A percentile compares a stretch with the other conserved stretches of the same genome.
These are phyloP conservation scores for Drymonia ruficornis DNA, from an alignment of 2,888 invertebrate species.

Conservation along the genomic window DNA sequence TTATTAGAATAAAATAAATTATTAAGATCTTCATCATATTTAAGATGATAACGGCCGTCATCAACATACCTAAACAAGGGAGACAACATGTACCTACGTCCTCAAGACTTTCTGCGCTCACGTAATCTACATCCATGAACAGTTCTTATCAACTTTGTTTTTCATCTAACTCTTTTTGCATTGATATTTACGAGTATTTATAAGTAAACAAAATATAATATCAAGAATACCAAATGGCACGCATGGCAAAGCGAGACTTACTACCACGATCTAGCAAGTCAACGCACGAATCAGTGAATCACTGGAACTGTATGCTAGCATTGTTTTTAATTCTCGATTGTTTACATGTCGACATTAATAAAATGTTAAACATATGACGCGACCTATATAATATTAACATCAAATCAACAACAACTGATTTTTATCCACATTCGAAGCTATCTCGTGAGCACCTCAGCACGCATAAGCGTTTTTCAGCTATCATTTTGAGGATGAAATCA, in stretches of 20 bases:
- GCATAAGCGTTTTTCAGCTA: neutral
- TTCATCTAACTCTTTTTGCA: slow-evolving; percentile 26
- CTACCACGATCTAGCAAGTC: slow-evolving; percentile 51
- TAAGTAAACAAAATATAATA: slow-evolving; percentile 31
- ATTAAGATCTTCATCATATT: neutral
- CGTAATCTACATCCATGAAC: slow-evolving; percentile 68
- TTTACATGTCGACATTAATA: slow-evolving; percentile 61
- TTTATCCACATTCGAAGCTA: slow-evolving; percentile 17
- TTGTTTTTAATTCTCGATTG: slow-evolving; percentile 74
- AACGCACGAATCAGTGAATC: slow-evolving; percentile 64
- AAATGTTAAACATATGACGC: slow-evolving; percentile 66
- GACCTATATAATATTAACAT: slow-evolving; percentile 30
- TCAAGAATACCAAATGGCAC: slow-evolving; percentile 43
- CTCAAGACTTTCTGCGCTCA: slow-evolving; percentile 71
- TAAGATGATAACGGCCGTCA: slow-evolving; percentile 11
- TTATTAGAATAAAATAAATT: slow-evolving; percentile 11
- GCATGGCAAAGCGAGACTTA: slow-evolving; percentile 56
- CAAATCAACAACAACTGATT: slow-evolving; percentile 27
- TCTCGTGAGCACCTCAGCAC: neutral
- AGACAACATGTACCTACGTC: slow-evolving; percentile 77
- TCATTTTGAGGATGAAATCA: no score
- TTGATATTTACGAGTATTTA: slow-evolving; percentile 28
- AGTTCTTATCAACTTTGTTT: slow-evolving; percentile 31
- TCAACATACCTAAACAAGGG: slow-evolving; percentile 65
- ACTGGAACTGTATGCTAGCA: slow-evolving; percentile 64